A percentile compares a stretch with the other conserved stretches of the same genome.
These are phyloP conservation scores for Panzeria rudis DNA, from an alignment of 2,888 invertebrate species.

Conservation along the genomic window DNA sequence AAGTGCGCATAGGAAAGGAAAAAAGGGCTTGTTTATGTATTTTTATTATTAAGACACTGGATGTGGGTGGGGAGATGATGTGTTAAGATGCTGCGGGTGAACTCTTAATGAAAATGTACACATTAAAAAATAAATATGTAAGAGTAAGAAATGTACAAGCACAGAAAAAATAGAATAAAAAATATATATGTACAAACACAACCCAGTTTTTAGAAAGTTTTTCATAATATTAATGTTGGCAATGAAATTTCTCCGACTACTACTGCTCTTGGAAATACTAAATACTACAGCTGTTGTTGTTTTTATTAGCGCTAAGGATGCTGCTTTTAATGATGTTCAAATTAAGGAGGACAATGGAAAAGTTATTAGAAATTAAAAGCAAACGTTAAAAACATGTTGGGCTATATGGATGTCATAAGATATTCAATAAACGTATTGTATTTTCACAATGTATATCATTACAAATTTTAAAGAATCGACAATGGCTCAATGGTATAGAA, in stretches of 20 bases:
- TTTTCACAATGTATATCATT: no score
- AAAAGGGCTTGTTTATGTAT: conserved; percentile 53
- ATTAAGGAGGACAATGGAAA: conserved; percentile 1
- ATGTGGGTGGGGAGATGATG: neutral
- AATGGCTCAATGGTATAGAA: no score
- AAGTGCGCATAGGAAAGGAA: conserved; percentile 49
- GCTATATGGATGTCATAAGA: no score
- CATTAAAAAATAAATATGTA: conserved; percentile 47
- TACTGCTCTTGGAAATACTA: conserved; percentile 28
- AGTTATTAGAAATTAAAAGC: neutral
- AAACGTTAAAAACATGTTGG: no score
- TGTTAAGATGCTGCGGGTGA: conserved; percentile 37
- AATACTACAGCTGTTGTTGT: conserved; percentile 50
- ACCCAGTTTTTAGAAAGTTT: conserved; percentile 62
- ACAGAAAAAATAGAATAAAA: neutral
- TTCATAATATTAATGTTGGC: conserved; percentile 58
- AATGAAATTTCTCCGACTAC: conserved; percentile 60
- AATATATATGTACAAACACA: conserved; percentile 7
- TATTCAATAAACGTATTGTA: no score
- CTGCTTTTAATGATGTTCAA: conserved; percentile 37
- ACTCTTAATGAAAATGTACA: conserved; percentile 66
- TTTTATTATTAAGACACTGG: conserved; percentile 27
- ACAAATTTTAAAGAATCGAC: no score
- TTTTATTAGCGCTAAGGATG: conserved; percentile 4
- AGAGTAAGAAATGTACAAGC: conserved; percentile 8